phyloP scores from a whole-genome alignment of 2,888 invertebrate genomes.

The Syritta pipiens region DNA sequence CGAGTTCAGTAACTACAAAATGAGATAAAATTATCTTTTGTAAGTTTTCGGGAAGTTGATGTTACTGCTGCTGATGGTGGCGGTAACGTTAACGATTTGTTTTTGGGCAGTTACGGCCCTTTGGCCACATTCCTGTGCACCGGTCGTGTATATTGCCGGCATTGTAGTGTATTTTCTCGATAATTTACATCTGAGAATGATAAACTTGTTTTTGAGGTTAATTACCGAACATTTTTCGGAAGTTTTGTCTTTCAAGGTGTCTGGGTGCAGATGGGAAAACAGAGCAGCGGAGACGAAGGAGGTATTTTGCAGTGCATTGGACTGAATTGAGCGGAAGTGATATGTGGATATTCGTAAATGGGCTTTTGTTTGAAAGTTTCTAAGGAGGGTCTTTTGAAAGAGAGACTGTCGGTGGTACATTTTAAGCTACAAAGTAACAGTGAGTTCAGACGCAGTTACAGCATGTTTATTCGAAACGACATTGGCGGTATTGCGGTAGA shows the following conservation, averaged over 20 bases:
- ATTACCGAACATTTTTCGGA: constrained; percentile 62
- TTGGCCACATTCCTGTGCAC: constrained; percentile 45
- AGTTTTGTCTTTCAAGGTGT: constrained; percentile 23
- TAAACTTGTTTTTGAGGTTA: constrained; percentile 70
- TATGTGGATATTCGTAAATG: too few relatives aligned
- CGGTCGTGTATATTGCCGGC: constrained; percentile 29
- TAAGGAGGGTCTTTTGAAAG: too few relatives aligned
- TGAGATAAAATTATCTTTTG: constrained; percentile 63
- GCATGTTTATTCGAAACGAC: too few relatives aligned
- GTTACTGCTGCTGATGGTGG: constrained; percentile 3
- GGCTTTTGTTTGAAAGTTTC: too few relatives aligned
- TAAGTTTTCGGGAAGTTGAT: constrained; percentile 43
- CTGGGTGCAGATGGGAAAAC: neutral
- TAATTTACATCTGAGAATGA: constrained; percentile 71
- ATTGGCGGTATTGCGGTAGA: too few relatives aligned
- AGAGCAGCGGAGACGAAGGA: too few relatives aligned
- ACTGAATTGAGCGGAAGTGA: too few relatives aligned
- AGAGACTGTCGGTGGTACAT: too few relatives aligned
- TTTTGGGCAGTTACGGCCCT: constrained; percentile 54
- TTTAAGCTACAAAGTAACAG: too few relatives aligned
- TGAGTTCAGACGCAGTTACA: too few relatives aligned
- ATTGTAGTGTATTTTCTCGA: constrained; percentile 59
- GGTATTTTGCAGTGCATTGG: too few relatives aligned
- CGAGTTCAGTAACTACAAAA: constrained; percentile 15
- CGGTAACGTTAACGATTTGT: constrained; percentile 43